Base-by-base conservation (phyloP, 2,888 invertebrate species). In the Zelleria hepariella region DNA sequence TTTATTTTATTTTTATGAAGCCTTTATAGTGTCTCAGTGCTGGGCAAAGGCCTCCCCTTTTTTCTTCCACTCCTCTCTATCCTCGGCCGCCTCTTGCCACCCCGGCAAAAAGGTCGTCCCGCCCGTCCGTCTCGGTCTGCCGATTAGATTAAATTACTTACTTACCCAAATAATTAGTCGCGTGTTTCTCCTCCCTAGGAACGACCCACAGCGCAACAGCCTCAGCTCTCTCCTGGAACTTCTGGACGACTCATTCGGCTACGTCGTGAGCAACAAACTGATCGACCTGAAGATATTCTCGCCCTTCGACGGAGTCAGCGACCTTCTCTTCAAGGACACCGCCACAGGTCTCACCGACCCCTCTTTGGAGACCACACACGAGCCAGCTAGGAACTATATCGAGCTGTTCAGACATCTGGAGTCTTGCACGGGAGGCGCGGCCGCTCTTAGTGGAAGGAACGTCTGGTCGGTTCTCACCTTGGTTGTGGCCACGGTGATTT, bases 311-410 rank as follows among this genome's bases (percentile, higher is more conserved):
- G 81, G 85, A 0, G 72, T 70, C 6, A 73, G 67, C 26, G 81
- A 93, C 70, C 75, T 93, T 5, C 73, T 94, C 0, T 93, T 93
- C 80, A 92, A 91, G 68, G 91, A 92, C 65, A 90, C 91, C 0
- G 91, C 91, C 0, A 83, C 90, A 0, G 91, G 91, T 1, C 72
- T 93, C 0, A 83, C 89, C 0, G 83, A 90, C 18, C 81, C 86
- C 0, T 72, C 83, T 0, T 72, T 71, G 0, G 67, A 70, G 0
- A 71, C 86, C 0, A 57, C 63, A 0, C 79, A 83, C 23, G 75
- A 73, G 58, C 78, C 86, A 0, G 91, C 92, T 0, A 77, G 80
- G 60, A 91, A 91, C 61, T 93, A 92, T 64, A 87, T 91, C 15
- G 86, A 90, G 27, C 68, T 93, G 7, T 91, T 92, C 69, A 71